A percentile compares a stretch with the other conserved stretches of the same genome.
phyloP scores from a whole-genome alignment of 2,888 invertebrate genomes.

The Pediacus dermestoides region DNA sequence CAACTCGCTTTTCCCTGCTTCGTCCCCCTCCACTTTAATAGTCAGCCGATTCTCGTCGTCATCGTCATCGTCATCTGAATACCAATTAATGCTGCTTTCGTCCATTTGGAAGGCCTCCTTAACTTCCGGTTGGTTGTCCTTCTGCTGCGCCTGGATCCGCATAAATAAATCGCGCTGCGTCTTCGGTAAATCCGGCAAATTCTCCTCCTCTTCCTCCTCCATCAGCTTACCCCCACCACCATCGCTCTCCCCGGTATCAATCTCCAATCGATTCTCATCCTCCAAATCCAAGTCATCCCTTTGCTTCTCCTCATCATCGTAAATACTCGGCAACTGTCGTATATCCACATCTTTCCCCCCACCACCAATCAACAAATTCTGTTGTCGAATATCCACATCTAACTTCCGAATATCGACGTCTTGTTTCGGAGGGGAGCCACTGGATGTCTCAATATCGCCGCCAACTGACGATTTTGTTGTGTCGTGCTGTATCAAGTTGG shows the following conservation, averaged over 20 bases:
- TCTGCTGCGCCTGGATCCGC: constrained; percentile 64
- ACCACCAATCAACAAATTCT: constrained; percentile 22
- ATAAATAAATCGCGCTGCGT: constrained; percentile 64
- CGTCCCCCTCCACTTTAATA: constrained; percentile 47
- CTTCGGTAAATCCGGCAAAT: constrained; percentile 59
- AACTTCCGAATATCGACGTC: constrained; percentile 32
- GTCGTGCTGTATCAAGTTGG: no score
- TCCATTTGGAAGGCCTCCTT: constrained; percentile 30
- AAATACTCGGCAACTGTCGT: constrained; percentile 42
- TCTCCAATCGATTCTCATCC: constrained; percentile 26
- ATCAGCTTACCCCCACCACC: constrained; percentile 43
- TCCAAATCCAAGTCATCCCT: constrained; percentile 23
- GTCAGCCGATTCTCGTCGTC: constrained; percentile 41
- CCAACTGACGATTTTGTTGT: no score
- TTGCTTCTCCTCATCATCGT: constrained; percentile 17
- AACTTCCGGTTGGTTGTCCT: constrained; percentile 49
- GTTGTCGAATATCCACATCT: constrained; percentile 35
- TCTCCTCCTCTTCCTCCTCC: constrained; percentile 3
- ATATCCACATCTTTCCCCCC: constrained; percentile 49
- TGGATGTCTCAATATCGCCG: no score
- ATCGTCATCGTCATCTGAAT: constrained; percentile 77
- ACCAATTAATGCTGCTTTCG: constrained; percentile 60
- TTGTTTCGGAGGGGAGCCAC: constrained; percentile 13
- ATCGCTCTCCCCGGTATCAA: constrained; percentile 24
- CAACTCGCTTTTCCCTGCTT: constrained; percentile 21